phyloP scores from a whole-genome alignment of 2,113 vertebrate species.

The Propithecus coquereli region DNA sequence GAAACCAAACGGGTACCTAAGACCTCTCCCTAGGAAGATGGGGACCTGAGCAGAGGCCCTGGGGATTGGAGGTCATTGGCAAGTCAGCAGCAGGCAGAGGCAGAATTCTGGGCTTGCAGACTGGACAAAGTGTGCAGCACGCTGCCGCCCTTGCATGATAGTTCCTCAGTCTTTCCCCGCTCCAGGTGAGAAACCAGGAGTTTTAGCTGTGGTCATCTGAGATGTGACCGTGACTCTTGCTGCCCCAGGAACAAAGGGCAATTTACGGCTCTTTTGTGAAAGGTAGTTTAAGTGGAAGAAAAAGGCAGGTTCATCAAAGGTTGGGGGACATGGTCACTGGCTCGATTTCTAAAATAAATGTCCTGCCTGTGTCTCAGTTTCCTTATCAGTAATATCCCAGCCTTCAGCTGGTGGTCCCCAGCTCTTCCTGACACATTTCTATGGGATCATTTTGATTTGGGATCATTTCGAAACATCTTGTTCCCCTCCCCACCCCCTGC shows the following conservation, averaged over 20 bases:
- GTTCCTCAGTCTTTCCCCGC: background rate
- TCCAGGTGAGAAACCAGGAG: background rate
- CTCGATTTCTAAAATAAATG: background rate
- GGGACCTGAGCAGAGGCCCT: background rate
- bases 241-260: conserved; percentile 35
- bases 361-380: background rate
- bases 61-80: background rate
- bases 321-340: background rate
- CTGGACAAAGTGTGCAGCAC: too few relatives aligned
- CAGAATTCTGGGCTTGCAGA: background rate
- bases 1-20: background rate
- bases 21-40: background rate
- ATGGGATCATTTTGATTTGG: background rate
- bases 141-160: background rate
- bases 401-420: background rate
- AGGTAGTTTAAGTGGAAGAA: background rate
- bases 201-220: conserved; percentile 29
- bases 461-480: background rate
- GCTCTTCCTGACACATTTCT: background rate
- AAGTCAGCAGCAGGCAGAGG: background rate
- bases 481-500: background rate
- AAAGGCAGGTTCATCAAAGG: background rate
- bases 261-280: conserved; percentile 38
- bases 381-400: background rate
- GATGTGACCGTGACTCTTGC: conserved; percentile 41